These are phyloP conservation scores for Micrastur ruficollis DNA, from an alignment of 2,797 vertebrate species.

Conservation along the genomic window DNA sequence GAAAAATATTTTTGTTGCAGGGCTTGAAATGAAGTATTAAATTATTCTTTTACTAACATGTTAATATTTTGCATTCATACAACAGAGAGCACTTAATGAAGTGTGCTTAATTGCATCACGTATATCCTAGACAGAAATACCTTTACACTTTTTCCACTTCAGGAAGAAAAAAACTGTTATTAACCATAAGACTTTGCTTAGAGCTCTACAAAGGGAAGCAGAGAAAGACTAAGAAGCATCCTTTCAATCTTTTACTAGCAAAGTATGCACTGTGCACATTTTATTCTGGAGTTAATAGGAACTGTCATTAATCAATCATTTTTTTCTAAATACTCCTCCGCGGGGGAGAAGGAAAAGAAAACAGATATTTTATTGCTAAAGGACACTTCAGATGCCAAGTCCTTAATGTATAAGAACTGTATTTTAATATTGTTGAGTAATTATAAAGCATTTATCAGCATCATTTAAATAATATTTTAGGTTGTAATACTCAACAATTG, in stretches of 20 bases:
- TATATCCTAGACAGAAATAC: background rate
- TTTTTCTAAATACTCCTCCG: background rate
- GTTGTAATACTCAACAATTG: background rate
- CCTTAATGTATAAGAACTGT: background rate
- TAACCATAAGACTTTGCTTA: background rate
- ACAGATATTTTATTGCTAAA: background rate
- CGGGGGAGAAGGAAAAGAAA: background rate
- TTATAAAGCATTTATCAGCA: background rate
- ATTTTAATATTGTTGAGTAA: background rate
- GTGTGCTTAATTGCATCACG: background rate
- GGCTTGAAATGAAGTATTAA: background rate
- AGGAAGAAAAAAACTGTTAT: background rate
- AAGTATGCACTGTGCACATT: background rate
- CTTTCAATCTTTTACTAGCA: background rate
- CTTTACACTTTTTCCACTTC: background rate
- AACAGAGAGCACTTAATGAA: background rate
- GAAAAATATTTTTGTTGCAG: background rate
- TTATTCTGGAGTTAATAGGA: background rate
- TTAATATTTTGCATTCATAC: background rate
- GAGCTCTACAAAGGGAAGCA: background rate
- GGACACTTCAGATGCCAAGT: background rate
- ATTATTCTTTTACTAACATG: background rate
- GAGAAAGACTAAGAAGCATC: background rate
- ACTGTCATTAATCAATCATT: background rate
- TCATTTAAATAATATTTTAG: background rate